Evolutionary conservation across 1,140 invertebrate genomes (phyloP).

Genomic region (Apis florea): DNA sequence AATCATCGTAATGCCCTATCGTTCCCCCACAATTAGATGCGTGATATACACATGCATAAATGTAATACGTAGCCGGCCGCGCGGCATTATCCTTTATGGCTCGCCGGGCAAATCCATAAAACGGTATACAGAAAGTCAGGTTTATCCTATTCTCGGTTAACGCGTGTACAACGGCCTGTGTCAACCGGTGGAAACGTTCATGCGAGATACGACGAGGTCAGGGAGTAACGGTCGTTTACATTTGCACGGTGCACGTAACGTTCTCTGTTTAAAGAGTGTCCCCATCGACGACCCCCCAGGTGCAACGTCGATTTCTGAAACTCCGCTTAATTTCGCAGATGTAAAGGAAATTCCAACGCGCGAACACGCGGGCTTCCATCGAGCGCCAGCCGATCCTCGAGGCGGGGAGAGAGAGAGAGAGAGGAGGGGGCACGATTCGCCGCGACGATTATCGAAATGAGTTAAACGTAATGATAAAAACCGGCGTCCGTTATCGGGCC

Average conservation of each 20-base stretch:
- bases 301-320: constrained; percentile 62
- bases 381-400: too few species aligned
- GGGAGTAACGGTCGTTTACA: constrained; percentile 65
- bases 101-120: constrained; percentile 64
- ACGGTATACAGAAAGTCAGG: constrained; percentile 62
- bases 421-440: background rate
- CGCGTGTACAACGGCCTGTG: constrained; percentile 40
- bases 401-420: too few species aligned
- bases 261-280: constrained; percentile 60
- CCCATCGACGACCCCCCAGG: constrained; percentile 62
- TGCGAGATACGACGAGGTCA: constrained; percentile 66
- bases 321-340: constrained; percentile 59
- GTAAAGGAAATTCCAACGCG: constrained; percentile 55
- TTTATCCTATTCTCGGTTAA: constrained; percentile 67
- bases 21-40: constrained; percentile 59
- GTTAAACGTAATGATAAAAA: constrained; percentile 43
- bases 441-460: constrained; percentile 52
- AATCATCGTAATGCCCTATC: constrained; percentile 54
- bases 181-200: constrained; percentile 57
- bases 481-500: constrained; percentile 56
- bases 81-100: constrained; percentile 64
- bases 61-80: constrained; percentile 58
- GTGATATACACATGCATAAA: constrained; percentile 65
- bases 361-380: constrained; percentile 18
- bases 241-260: constrained; percentile 61